Conservation (phyloP, 2,888 invertebrate species). For the Agrilus mali region DNA sequence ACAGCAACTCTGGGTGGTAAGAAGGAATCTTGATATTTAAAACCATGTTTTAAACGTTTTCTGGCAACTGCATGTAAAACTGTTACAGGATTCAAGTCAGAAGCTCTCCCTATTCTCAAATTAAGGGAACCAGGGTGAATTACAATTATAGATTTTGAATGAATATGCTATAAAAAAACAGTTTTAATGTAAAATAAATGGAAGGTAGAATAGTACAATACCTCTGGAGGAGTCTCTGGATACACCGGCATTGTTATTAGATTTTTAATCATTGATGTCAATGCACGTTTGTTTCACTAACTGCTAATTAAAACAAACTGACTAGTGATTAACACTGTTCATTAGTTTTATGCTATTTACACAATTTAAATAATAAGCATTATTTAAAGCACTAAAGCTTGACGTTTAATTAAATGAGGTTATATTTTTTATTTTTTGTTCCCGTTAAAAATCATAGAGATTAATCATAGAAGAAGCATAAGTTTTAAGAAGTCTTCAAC, state of each 20-base stretch:
- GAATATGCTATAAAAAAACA: slow-evolving; percentile 46
- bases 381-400: too few relatives aligned
- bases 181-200: not conserved
- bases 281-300: too few relatives aligned
- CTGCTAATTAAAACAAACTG: too few relatives aligned
- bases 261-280: not conserved
- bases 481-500: too few relatives aligned
- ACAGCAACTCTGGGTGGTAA: slow-evolving; percentile 51
- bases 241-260: slow-evolving; percentile 8
- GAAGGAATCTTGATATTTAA: slow-evolving; percentile 47
- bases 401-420: too few relatives aligned
- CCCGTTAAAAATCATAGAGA: too few relatives aligned
- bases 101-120: slow-evolving; percentile 80
- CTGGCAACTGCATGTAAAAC: slow-evolving; percentile 79
- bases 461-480: too few relatives aligned
- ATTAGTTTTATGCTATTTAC: too few relatives aligned
- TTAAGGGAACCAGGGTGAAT: slow-evolving; percentile 90
- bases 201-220: not conserved
- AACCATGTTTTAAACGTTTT: slow-evolving; percentile 39
- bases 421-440: too few relatives aligned
- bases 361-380: too few relatives aligned
- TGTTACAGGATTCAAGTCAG: slow-evolving; percentile 75
- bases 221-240: slow-evolving; percentile 15
- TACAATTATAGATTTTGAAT: slow-evolving; percentile 75
- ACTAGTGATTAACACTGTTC: too few relatives aligned